A percentile compares a stretch with the other conserved stretches of the same genome.
These are phyloP conservation scores for Daphoenositta chrysoptera DNA, from an alignment of 2,113 vertebrate species.

Conservation along the genomic window DNA sequence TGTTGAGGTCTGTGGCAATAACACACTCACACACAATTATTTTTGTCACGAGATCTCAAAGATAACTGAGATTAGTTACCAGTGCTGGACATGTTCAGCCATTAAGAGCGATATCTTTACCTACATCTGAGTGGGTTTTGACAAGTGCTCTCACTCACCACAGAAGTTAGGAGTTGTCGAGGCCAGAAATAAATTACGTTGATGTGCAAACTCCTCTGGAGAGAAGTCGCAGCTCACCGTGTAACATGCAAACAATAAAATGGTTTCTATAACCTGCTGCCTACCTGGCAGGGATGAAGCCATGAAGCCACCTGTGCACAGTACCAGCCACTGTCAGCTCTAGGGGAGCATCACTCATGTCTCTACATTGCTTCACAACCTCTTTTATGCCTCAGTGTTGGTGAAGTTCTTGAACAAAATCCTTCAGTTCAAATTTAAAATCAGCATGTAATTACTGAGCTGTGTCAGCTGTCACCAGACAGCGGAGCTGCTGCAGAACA, in stretches of 20 bases:
- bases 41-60: background rate
- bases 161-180: background rate
- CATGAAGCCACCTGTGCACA: background rate
- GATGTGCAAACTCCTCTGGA: background rate
- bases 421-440: background rate
- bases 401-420: background rate
- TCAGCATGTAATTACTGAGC: background rate
- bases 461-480: background rate
- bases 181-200: background rate
- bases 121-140: background rate
- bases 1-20: background rate
- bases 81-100: background rate
- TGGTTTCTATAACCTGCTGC: background rate
- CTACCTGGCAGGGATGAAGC: background rate
- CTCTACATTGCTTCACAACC: background rate
- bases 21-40: background rate
- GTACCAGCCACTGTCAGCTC: background rate
- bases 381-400: background rate
- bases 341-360: background rate
- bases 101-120: background rate
- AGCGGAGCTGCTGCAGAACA: background rate
- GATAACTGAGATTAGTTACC: background rate
- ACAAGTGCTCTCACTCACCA: background rate
- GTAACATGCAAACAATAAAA: background rate
- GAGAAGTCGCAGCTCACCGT: background rate